Percentiles rank a stretch among this genome's conserved stretches.
These are phyloP conservation scores for Synergus itoensis DNA, from an alignment of 2,888 invertebrate genomes.

Conservation along the genomic window DNA sequence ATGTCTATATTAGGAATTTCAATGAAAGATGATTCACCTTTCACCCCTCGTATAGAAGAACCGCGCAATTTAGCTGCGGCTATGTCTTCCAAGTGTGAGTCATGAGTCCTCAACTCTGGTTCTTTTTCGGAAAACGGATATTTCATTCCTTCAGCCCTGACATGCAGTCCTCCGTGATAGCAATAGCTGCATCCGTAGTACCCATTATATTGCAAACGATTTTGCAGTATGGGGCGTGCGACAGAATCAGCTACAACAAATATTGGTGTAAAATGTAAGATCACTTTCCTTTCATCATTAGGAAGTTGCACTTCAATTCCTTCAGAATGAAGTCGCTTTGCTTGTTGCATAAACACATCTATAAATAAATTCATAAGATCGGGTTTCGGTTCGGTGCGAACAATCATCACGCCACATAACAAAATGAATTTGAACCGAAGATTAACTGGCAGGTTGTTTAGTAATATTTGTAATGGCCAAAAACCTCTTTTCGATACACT, in stretches of 20 bases:
- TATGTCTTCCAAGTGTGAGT: constrained; percentile 35
- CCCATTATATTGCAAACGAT: constrained; percentile 46
- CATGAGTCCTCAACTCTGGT: constrained; percentile 23
- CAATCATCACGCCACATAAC: constrained; percentile 42
- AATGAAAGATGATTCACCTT: constrained; percentile 11
- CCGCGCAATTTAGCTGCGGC: not conserved
- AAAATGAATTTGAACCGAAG: constrained; percentile 37
- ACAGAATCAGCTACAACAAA: not conserved
- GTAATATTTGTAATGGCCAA: constrained; percentile 44
- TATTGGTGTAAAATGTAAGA: not conserved
- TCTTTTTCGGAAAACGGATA: constrained; percentile 41
- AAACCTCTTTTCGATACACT: constrained; percentile 38
- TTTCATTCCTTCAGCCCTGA: constrained; percentile 33
- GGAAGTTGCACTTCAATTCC: constrained; percentile 16
- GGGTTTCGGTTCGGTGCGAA: constrained; percentile 34
- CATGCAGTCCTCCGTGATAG: constrained; percentile 42
- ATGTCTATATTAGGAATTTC: constrained; percentile 12
- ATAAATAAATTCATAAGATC: constrained; percentile 43
- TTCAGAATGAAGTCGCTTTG: not conserved
- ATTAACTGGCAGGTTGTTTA: constrained; percentile 31
- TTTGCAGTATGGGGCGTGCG: constrained; percentile 35
- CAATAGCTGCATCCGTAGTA: constrained; percentile 48
- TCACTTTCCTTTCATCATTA: not conserved
- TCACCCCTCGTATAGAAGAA: constrained; percentile 15
- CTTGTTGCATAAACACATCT: constrained; percentile 10